phyloP scores from a whole-genome alignment of 2,113 vertebrate species.

The Patagioenas fasciata region DNA sequence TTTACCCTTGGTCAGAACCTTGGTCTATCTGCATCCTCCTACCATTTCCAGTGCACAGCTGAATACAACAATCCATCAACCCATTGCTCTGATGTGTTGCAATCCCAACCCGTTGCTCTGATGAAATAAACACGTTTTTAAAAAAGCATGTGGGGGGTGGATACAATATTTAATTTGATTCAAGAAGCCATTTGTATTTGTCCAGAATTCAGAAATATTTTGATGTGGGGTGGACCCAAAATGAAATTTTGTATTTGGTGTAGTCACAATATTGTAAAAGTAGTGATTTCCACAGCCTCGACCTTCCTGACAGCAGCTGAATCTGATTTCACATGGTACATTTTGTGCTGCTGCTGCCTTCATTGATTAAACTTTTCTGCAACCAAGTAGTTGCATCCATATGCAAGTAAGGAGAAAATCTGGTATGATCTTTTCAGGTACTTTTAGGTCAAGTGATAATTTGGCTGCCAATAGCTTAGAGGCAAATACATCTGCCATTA shows the following conservation, averaged over 20 bases:
- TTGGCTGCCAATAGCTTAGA: conserved; percentile 10
- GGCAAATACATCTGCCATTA: conserved; percentile 25
- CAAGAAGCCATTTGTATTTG: background rate
- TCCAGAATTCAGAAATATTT: background rate
- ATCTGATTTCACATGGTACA: background rate
- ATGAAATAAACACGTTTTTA: background rate
- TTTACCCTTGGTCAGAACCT: background rate
- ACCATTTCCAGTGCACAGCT: background rate
- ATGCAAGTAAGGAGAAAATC: background rate
- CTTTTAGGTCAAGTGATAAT: conserved; percentile 30
- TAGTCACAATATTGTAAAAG: background rate
- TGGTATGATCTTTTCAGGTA: background rate
- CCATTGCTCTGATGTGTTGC: too few relatives aligned
- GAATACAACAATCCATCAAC: background rate
- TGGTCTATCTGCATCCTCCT: background rate
- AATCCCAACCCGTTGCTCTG: background rate
- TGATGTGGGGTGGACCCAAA: background rate
- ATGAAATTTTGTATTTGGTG: background rate
- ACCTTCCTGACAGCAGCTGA: background rate
- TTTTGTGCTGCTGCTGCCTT: conserved; percentile 5
- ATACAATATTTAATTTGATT: background rate
- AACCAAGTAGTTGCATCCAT: background rate
- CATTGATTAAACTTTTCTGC: conserved; percentile 39
- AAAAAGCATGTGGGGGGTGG: background rate
- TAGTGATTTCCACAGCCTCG: background rate